phyloP scores from a whole-genome alignment of 2,797 vertebrate species.

The Mormyrus proboscirostris region DNA sequence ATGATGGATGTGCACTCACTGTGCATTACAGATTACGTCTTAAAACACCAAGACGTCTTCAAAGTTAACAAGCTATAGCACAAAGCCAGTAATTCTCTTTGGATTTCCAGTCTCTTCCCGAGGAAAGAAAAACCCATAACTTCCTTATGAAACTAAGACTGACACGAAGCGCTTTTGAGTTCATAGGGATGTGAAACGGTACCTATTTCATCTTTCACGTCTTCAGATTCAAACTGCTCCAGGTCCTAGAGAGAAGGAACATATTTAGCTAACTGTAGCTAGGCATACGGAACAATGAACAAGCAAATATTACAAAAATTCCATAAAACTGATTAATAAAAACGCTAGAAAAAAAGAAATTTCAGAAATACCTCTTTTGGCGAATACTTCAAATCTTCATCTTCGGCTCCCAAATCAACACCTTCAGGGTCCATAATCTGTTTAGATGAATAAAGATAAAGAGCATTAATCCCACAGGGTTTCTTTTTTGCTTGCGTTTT shows the following conservation, averaged over 20 bases:
- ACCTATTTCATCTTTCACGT: slow-evolving; percentile 77
- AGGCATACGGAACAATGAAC: neutral
- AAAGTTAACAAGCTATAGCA: slow-evolving; percentile 47
- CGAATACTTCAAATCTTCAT: slow-evolving; percentile 32
- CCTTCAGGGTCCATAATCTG: slow-evolving; percentile 26
- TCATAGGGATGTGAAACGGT: slow-evolving; percentile 60
- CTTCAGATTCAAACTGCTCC: slow-evolving; percentile 59
- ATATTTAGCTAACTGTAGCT: neutral
- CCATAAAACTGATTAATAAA: neutral
- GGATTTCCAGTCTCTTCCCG: slow-evolving; percentile 94
- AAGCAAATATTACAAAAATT: neutral
- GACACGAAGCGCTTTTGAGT: slow-evolving; percentile 21
- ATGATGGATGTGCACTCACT: neutral
- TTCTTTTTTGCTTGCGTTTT: neutral
- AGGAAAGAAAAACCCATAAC: slow-evolving; percentile 36
- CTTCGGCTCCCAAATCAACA: slow-evolving; percentile 32
- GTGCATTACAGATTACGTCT: neutral
- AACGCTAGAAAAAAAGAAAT: neutral
- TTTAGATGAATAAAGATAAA: neutral
- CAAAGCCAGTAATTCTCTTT: slow-evolving; percentile 80
- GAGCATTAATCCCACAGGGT: neutral
- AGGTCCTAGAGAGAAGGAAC: slow-evolving; percentile 34
- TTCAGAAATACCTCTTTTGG: slow-evolving; percentile 41
- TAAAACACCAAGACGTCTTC: neutral
- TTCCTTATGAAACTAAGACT: slow-evolving; percentile 53